phyloP scores from a whole-genome alignment of 2,888 invertebrate genomes.

The Cephus pulcher region DNA sequence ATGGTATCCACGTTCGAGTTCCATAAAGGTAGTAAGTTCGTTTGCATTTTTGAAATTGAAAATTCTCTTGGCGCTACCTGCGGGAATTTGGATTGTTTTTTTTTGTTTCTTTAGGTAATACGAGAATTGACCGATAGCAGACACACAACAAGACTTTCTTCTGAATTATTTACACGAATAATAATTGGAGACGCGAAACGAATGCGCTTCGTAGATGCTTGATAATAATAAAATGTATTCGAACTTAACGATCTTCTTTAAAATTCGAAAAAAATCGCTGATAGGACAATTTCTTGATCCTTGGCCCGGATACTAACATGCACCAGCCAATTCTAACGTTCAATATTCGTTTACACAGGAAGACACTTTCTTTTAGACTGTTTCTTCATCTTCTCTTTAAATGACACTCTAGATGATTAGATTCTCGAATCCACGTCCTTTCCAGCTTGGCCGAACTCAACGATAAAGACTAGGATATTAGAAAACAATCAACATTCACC shows the following conservation, averaged over 20 bases:
- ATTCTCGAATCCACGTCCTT: background rate
- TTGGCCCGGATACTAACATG: background rate
- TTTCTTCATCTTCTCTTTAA: background rate
- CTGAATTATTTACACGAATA: too few species aligned
- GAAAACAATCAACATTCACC: constrained; percentile 38
- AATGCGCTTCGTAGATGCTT: too few species aligned
- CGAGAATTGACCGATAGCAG: too few species aligned
- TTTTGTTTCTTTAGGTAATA: too few species aligned
- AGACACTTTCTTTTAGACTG: background rate
- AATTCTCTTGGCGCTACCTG: too few species aligned
- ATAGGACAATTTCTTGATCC: background rate
- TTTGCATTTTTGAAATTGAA: too few species aligned
- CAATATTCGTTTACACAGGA: background rate
- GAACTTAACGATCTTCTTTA: background rate
- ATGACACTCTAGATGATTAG: background rate
- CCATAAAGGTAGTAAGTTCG: too few species aligned
- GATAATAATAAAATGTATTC: background rate
- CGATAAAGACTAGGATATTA: constrained; percentile 47
- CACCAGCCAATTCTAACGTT: background rate
- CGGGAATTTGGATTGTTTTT: too few species aligned
- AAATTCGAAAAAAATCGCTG: background rate
- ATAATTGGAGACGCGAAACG: background rate
- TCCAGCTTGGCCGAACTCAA: constrained; percentile 1
- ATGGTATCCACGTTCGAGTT: too few species aligned
- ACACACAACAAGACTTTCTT: too few species aligned